These are phyloP conservation scores for Drosophila paranaensis DNA, from an alignment of 2,888 invertebrate species.

Conservation along the genomic window DNA sequence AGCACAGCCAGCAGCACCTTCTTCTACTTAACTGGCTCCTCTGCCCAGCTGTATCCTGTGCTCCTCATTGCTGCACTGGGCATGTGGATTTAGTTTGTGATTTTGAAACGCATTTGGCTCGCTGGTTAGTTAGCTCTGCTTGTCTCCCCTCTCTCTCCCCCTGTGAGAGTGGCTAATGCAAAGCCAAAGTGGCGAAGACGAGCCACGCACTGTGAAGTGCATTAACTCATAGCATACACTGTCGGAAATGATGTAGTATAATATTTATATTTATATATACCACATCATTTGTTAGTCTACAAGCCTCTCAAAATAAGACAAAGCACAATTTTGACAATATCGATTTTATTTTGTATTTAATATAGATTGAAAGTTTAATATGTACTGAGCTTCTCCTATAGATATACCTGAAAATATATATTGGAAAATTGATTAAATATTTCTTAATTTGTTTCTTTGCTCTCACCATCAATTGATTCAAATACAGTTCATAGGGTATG, in stretches of 20 bases:
- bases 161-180: conserved; percentile 51
- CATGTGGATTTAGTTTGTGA: conserved; percentile 53
- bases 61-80: conserved; percentile 31
- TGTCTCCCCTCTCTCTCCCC: background rate
- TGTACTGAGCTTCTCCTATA: conserved; percentile 19
- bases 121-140: conserved; percentile 61
- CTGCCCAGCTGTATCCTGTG: conserved; percentile 19
- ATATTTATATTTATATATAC: background rate
- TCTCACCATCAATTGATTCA: conserved; percentile 92
- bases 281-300: background rate
- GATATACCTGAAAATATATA: conserved; percentile 49
- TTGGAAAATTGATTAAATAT: background rate
- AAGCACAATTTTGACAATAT: background rate
- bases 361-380: no score
- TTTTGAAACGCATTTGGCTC: conserved; percentile 68
- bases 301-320: background rate
- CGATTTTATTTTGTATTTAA: background rate
- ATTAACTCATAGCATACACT: conserved; percentile 10
- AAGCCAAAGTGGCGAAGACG: conserved; percentile 49
- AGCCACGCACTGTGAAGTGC: conserved; percentile 13
- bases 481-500: conserved; percentile 94
- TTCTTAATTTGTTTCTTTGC: no score
- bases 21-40: conserved; percentile 18
- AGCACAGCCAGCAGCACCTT: conserved; percentile 23
- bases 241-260: background rate